Conservation (phyloP, 2,113 vertebrate genomes). For the Struthidea cinerea region DNA sequence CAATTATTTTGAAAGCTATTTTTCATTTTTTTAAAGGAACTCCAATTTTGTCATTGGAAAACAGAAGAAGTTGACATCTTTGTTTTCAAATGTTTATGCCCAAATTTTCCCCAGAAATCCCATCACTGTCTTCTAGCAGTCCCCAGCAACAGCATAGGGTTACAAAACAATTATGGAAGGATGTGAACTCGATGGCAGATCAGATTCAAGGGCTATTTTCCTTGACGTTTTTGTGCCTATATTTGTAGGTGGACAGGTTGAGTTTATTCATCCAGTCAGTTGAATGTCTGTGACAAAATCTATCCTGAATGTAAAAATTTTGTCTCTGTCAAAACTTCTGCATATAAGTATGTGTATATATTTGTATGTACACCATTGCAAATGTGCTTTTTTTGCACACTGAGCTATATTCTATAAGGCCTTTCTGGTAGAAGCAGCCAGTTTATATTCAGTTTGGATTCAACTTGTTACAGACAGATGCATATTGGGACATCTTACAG, state of each 20-base stretch:
- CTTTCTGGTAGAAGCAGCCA: background rate
- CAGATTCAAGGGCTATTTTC: background rate
- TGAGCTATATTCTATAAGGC: background rate
- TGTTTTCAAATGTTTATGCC: background rate
- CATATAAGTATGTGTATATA: background rate
- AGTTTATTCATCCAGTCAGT: background rate
- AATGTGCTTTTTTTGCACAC: background rate
- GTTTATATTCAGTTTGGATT: background rate
- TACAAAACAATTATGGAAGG: background rate
- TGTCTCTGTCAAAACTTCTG: background rate
- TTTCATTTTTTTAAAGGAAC: background rate
- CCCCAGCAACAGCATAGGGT: background rate
- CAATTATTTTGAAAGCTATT: background rate
- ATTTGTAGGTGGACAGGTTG: background rate
- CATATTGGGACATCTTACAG: background rate
- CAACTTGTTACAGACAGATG: background rate
- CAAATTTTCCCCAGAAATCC: background rate
- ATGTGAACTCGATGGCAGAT: background rate
- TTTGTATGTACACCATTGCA: background rate
- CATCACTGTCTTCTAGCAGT: background rate
- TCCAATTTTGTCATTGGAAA: background rate
- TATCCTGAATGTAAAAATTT: background rate
- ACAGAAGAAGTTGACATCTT: background rate
- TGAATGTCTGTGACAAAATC: background rate
- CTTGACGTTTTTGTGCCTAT: background rate